Percentiles rank a stretch among this genome's conserved stretches.
These are phyloP conservation scores for Anorthoa munda DNA, from an alignment of 2,888 invertebrate species.

Conservation along the genomic window DNA sequence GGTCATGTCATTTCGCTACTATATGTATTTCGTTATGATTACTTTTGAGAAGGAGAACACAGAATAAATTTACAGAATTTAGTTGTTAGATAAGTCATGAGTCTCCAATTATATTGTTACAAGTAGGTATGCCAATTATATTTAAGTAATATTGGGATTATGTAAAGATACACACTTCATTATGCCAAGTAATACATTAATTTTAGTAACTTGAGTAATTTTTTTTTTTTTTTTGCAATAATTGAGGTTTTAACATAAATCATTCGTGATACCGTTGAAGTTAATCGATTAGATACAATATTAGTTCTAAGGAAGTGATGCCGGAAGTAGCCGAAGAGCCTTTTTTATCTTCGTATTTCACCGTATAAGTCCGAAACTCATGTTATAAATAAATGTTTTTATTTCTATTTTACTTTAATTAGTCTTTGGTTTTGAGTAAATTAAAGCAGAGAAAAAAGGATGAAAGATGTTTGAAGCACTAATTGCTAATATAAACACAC, in stretches of 20 bases:
- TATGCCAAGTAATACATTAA: slow-evolving; percentile 13
- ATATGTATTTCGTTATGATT: background rate
- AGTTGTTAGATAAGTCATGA: background rate
- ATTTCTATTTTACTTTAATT: background rate
- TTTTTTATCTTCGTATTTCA: slow-evolving; percentile 10
- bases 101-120: background rate
- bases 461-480: background rate
- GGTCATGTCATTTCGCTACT: too few species aligned
- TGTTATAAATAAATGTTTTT: background rate
- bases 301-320: slow-evolving; percentile 25
- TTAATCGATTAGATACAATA: slow-evolving; percentile 27
- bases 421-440: background rate
- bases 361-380: slow-evolving; percentile 15
- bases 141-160: slow-evolving; percentile 16
- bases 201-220: slow-evolving; percentile 30
- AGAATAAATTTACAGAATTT: background rate
- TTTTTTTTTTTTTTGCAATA: slow-evolving; percentile 7
- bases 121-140: slow-evolving; percentile 19
- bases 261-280: background rate
- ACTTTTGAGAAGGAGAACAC: background rate
- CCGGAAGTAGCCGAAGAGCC: slow-evolving; percentile 33
- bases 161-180: slow-evolving; percentile 29
- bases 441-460: background rate
- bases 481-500: background rate
- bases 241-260: slow-evolving; percentile 18